Conservation (phyloP, 2,888 invertebrate genomes). For the Dynastes tityus region DNA sequence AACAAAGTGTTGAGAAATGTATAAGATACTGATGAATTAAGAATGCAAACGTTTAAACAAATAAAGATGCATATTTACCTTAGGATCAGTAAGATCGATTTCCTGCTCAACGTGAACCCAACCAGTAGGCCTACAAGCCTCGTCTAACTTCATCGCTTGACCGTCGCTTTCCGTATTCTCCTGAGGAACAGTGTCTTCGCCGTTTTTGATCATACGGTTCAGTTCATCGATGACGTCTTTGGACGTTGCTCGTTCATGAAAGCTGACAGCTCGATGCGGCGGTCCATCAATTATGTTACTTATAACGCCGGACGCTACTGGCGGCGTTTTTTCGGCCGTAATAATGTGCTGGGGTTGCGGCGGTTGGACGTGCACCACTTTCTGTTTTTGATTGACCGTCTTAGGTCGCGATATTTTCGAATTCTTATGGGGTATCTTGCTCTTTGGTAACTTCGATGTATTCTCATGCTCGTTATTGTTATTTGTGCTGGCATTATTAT, state of each 20-base stretch:
- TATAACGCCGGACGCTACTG: constrained; percentile 65
- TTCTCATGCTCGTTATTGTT: constrained; percentile 70
- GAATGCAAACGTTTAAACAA: no score
- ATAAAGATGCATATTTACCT: constrained; percentile 71
- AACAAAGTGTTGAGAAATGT: no score
- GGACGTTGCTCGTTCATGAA: constrained; percentile 82
- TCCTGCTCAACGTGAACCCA: constrained; percentile 87
- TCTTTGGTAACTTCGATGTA: constrained; percentile 71
- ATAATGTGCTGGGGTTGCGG: constrained; percentile 64
- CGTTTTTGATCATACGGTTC: constrained; percentile 77
- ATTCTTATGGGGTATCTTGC: constrained; percentile 72
- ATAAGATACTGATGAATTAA: no score
- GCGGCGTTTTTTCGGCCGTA: constrained; percentile 67
- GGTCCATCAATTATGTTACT: constrained; percentile 71
- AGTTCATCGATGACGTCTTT: constrained; percentile 85
- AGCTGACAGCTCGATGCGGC: constrained; percentile 76
- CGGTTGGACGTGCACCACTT: constrained; percentile 59
- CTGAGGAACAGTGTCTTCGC: constrained; percentile 68
- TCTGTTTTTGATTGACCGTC: constrained; percentile 58
- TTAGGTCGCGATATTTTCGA: constrained; percentile 69
- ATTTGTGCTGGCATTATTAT: constrained; percentile 53
- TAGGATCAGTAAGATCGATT: constrained; percentile 85
- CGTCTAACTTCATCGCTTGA: constrained; percentile 71
- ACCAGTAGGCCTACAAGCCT: constrained; percentile 81
- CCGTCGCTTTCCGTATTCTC: constrained; percentile 57